Evolutionary conservation across 2,797 vertebrate species (phyloP).

Genomic region (Nyctalus aviator): DNA sequence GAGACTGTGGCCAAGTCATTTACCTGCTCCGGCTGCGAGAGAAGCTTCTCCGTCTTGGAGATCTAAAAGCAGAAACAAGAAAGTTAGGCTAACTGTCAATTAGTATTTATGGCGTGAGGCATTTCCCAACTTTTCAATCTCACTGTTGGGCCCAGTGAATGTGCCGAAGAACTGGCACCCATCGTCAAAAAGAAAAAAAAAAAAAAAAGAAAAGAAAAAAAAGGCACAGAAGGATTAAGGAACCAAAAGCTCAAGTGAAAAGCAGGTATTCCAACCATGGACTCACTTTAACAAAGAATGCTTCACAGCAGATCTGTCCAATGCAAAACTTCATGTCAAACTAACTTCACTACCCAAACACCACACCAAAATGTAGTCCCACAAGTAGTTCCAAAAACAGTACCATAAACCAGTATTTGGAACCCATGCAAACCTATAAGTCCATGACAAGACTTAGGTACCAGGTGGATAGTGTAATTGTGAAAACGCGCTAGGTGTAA

Average conservation of each 20-base stretch:
- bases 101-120: slow-evolving; percentile 85
- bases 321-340: slow-evolving; percentile 89
- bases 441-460: slow-evolving; percentile 88
- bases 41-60: slow-evolving; percentile 95
- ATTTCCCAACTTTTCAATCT: slow-evolving; percentile 91
- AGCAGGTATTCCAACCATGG: slow-evolving; percentile 89
- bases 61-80: slow-evolving; percentile 91
- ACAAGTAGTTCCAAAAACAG: slow-evolving; percentile 89
- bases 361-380: slow-evolving; percentile 89
- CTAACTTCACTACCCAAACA: slow-evolving; percentile 90
- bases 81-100: slow-evolving; percentile 84
- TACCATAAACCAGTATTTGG: slow-evolving; percentile 88
- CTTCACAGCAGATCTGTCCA: slow-evolving; percentile 90
- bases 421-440: slow-evolving; percentile 90
- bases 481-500: slow-evolving; percentile 89
- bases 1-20: not conserved
- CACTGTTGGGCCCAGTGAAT: slow-evolving; percentile 90
- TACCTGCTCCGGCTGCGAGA: slow-evolving; percentile 98
- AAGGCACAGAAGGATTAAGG: slow-evolving; percentile 89
- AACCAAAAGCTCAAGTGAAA: slow-evolving; percentile 90
- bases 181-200: slow-evolving; percentile 89
- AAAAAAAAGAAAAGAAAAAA: slow-evolving; percentile 59
- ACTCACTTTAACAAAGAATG: slow-evolving; percentile 88
- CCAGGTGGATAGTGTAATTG: slow-evolving; percentile 87
- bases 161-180: slow-evolving; percentile 90